Evolutionary conservation across 1,140 invertebrate species (phyloP), one percentile per base, ranked within the genome.

Genomic region (Belonocnema kinseyi): DNA sequence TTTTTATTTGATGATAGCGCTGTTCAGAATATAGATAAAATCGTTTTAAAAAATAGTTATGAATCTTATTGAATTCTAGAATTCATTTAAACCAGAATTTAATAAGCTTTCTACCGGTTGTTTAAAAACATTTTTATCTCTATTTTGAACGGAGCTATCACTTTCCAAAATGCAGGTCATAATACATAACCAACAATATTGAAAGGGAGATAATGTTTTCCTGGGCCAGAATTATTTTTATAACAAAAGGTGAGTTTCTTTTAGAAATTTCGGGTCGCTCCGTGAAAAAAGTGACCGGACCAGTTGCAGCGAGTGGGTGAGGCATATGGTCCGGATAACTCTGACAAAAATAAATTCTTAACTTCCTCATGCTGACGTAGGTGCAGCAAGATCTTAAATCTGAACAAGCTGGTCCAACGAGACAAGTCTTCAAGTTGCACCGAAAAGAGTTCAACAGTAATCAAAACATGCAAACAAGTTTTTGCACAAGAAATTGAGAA

Each of bases 301-400:
- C 77, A 78, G 61, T 66, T 54, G 61, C 72, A 73, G 73, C 50
- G 81, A 72, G 58, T 70, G 73, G 74, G 70, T 53, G 83, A 80
- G 78, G 52, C 72, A 76, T 76, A 79, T 66, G 72, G 75, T 50
- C 66, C 75, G 77, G 74, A 79, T 73, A 78, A 73, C 66, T 76
- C 52, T 58, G 83, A 76, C 80, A 79, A 85, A 85, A 85, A 85
- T 85, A 85, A 85, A 85, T 85, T 77, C 77, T 73, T 21, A 8
- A 76, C 79, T 85, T 85, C 83, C 83, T 80, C 81, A 77, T 79
- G 40, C 73, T 33, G 51, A 80, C 83, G 76, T 80, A 81, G 71
- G 58, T 77, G 78, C 71, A 66, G 51, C 26, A 21, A 16, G 26
- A 40, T 66, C 26, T 33, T 66, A 40, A 17, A 66, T 16, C 58